Evolutionary conservation across 2,113 vertebrate genomes (phyloP), one percentile per base, ranked within the genome.

Genomic region (Tonatia bakeri): DNA sequence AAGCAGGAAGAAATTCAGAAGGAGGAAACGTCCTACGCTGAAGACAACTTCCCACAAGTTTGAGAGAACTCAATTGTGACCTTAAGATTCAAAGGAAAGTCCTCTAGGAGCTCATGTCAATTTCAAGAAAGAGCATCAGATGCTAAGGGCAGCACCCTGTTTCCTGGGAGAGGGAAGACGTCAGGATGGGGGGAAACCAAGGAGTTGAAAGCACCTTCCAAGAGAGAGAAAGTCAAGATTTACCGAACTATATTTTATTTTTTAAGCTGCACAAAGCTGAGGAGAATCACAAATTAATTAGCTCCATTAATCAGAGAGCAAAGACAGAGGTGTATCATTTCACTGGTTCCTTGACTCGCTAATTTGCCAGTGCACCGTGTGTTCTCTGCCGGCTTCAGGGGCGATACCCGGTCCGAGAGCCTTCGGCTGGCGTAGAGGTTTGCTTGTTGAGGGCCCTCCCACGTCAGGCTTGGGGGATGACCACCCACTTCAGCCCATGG

Each of bases 151-250:
- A 87, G 9, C 22, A 70, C 80, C 70, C 92, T 75, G 5, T 76
- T 87, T 90, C 54, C 70, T 45, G 12, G 43, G 40, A 85, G 70
- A 91, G 38, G 94, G 7, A 85, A 38, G 22, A 83, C 90, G 38
- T n/a, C 7, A 12, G 83, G 7, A 19, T 38, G 7, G 31, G 5
- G 36, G 31, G 13, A 43, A 79, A 7, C 31, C 17, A 70, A 40
- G 61, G 19, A 38, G 14, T 54, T 84, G 70, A 87, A 84, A 96
- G 64, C 20, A 67, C 33, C 22, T 76, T 93, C 56, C 7, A 20
- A 61, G 69, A 81, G 12, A 94, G 10, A 84, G 87, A 93, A 93
- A 95, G 40, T 76, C 79, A 89, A 73, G 70, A 85, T 76, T 65
- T 81, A 70, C 12, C 36, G 72, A 81, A 38, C 1, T n/a, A 20